These are phyloP conservation scores for Limenitis camilla DNA, from an alignment of 2,888 invertebrate species.

Conservation along the genomic window DNA sequence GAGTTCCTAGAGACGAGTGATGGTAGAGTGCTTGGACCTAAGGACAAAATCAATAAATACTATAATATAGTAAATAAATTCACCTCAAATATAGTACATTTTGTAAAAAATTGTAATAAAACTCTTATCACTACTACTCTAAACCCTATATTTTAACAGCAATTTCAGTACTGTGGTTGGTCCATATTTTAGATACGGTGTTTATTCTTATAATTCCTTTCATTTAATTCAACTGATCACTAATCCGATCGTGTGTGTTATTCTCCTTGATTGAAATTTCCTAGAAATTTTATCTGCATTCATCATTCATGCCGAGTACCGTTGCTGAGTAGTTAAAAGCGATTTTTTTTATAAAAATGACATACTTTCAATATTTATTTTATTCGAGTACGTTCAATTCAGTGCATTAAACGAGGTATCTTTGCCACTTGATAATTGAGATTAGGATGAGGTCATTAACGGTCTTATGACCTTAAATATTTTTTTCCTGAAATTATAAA, in stretches of 20 bases:
- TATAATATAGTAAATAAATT: neutral
- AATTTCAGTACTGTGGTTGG: no score
- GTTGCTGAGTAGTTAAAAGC: conserved; percentile 1
- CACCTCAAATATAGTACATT: neutral
- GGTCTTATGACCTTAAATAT: no score
- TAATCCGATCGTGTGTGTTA: no score
- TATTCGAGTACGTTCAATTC: neutral
- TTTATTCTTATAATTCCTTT: no score
- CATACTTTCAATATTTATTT: conserved; percentile 1
- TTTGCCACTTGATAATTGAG: neutral
- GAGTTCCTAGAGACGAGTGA: conserved; percentile 80
- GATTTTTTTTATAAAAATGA: conserved; percentile 2
- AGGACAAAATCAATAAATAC: conserved; percentile 11
- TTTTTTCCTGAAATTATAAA: no score
- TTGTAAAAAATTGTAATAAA: neutral
- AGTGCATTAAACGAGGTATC: neutral
- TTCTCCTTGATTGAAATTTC: neutral
- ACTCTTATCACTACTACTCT: no score
- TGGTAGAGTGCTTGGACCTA: conserved; percentile 87
- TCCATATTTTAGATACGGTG: no score
- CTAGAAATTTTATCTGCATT: conserved; percentile 2
- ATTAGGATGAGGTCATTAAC: neutral
- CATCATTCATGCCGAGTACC: conserved; percentile 3
- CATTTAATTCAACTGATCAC: no score
- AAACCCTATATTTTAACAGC: no score